Evolutionary conservation across 53 echinoderm and acorn worm genomes (phyloP).

Genomic region (Crossaster papposus): DNA sequence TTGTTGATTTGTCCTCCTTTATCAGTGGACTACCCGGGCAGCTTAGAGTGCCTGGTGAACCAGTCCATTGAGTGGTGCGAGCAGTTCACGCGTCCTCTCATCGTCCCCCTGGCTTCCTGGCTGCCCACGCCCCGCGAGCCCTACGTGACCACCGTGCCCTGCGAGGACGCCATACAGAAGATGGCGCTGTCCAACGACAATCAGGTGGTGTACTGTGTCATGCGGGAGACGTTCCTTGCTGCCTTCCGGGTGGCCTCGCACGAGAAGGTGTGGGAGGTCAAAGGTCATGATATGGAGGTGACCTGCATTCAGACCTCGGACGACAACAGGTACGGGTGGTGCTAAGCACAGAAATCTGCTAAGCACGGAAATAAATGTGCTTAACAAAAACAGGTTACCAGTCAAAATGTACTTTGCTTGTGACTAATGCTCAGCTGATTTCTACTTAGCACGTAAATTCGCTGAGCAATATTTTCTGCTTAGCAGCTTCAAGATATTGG

Average conservation of each 20-base stretch:
- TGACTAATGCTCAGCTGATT: no score
- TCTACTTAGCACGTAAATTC: no score
- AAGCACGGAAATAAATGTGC: no score
- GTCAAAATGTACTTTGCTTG: no score
- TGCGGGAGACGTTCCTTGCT: constrained; percentile 68
- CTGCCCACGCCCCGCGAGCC: constrained; percentile 84
- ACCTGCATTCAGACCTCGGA: constrained; percentile 76
- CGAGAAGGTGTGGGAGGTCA: constrained; percentile 79
- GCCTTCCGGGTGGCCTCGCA: constrained; percentile 90
- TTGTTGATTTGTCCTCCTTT: not conserved
- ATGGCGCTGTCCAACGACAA: constrained; percentile 91
- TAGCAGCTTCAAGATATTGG: no score
- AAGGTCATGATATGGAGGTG: constrained; percentile 72
- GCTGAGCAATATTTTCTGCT: no score
- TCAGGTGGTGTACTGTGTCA: constrained; percentile 82
- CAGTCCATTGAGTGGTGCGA: constrained; percentile 97
- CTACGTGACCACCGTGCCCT: constrained; percentile 76
- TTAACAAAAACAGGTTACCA: no score
- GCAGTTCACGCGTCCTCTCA: constrained; percentile 88
- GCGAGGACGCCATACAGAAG: constrained; percentile 63
- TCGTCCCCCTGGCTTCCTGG: constrained; percentile 91
- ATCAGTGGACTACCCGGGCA: constrained; percentile 69
- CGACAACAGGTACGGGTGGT: constrained; percentile 75
- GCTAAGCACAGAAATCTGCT: no score
- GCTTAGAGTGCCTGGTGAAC: constrained; percentile 74